Evolutionary conservation across 1,140 invertebrate genomes (phyloP).

Genomic region (Agrilus planipennis): DNA sequence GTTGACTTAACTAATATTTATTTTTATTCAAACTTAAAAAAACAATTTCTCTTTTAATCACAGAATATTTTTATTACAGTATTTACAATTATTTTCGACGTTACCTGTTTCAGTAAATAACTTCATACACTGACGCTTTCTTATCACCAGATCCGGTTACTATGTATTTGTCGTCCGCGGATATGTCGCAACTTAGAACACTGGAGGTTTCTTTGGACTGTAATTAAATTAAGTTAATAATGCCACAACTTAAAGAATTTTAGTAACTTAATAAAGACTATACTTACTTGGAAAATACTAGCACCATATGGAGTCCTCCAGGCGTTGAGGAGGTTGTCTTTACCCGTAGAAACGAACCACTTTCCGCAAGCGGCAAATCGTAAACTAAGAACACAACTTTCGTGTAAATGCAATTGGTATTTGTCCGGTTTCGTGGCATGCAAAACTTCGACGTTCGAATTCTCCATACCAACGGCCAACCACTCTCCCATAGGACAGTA

Average conservation of each 20-base stretch:
- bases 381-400: slow-evolving; percentile 94
- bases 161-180: slow-evolving; percentile 96
- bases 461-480: slow-evolving; percentile 98
- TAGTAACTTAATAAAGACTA: background rate
- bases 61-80: no score
- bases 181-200: slow-evolving; percentile 98
- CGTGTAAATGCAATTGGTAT: slow-evolving; percentile 94
- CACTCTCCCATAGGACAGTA: slow-evolving; percentile 97
- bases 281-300: slow-evolving; percentile 89
- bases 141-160: slow-evolving; percentile 98
- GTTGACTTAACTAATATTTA: no score
- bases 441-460: slow-evolving; percentile 91
- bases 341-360: slow-evolving; percentile 98
- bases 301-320: slow-evolving; percentile 98
- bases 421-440: slow-evolving; percentile 92
- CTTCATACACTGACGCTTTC: slow-evolving; percentile 98
- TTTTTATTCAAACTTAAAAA: no score
- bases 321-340: slow-evolving; percentile 95
- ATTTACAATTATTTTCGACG: no score
- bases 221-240: slow-evolving; percentile 32
- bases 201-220: slow-evolving; percentile 98
- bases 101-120: slow-evolving; percentile 68
- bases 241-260: no score
- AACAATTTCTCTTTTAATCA: no score
- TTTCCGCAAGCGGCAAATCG: slow-evolving; percentile 95